These are phyloP conservation scores for Gymnothorax javanicus DNA, from an alignment of 2,797 vertebrate species.

Conservation along the genomic window DNA sequence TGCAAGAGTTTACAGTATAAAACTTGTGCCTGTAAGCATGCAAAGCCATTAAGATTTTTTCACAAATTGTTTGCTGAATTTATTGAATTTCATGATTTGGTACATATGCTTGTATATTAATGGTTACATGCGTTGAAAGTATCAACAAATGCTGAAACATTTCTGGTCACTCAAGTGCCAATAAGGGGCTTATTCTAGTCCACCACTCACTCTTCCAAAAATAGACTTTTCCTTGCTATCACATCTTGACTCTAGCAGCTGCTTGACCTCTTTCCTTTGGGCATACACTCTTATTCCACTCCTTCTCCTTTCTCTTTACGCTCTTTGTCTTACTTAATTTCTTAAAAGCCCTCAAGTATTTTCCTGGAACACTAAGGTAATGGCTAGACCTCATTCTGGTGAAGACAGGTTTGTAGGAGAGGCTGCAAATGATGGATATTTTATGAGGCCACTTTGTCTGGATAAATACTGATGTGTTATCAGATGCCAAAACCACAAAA, in stretches of 20 bases:
- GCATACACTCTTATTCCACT: neutral
- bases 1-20: neutral
- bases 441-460: constrained; percentile 4
- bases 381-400: neutral
- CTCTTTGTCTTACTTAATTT: neutral
- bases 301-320: neutral
- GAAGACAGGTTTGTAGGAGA: neutral
- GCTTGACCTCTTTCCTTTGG: neutral
- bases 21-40: neutral
- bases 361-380: neutral
- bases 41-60: neutral
- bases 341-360: neutral
- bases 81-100: neutral
- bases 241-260: neutral
- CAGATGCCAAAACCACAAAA: constrained; percentile 15
- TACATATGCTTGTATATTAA: neutral
- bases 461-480: constrained; percentile 7
- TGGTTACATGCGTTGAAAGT: neutral
- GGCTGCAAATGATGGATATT: neutral
- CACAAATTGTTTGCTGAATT: neutral
- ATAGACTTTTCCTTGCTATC: neutral
- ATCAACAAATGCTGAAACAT: neutral
- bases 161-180: neutral
- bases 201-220: neutral
- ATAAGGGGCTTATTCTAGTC: neutral